A percentile compares a stretch with the other conserved stretches of the same genome.
These are phyloP conservation scores for Drosophila nigricruria DNA, from an alignment of 2,888 invertebrate species.

Conservation along the genomic window DNA sequence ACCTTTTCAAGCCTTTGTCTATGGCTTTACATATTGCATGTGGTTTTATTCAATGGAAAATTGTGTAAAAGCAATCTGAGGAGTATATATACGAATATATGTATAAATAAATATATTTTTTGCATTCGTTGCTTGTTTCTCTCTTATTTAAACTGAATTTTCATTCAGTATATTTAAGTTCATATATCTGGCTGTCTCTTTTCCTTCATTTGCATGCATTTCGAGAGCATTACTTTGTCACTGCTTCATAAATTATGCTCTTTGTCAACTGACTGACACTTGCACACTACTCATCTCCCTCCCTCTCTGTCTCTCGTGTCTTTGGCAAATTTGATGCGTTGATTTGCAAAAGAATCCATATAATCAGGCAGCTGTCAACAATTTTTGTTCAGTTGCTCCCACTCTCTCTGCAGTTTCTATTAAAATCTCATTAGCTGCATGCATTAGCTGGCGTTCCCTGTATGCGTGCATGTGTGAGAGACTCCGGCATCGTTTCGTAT, in stretches of 20 bases:
- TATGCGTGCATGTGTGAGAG: slow-evolving; percentile 11
- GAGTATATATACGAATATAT: not conserved
- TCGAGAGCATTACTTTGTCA: slow-evolving; percentile 30
- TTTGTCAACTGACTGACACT: slow-evolving; percentile 34
- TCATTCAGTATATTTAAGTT: not conserved
- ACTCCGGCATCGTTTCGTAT: slow-evolving; percentile 19
- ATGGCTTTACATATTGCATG: not conserved
- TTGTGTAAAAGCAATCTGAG: not conserved
- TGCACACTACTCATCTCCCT: not conserved
- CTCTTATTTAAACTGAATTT: not conserved
- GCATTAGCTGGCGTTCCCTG: slow-evolving; percentile 5
- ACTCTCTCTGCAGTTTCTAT: slow-evolving; percentile 44
- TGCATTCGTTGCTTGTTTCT: not conserved
- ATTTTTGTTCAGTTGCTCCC: slow-evolving; percentile 30
- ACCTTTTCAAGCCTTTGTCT: not conserved
- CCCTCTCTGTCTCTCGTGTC: not conserved
- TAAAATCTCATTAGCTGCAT: slow-evolving; percentile 64
- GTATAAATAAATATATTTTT: too few species aligned
- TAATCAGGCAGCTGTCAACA: slow-evolving; percentile 66
- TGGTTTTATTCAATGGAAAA: not conserved
- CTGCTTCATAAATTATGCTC: slow-evolving; percentile 56
- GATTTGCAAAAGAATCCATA: slow-evolving; percentile 44
- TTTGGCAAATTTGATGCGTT: slow-evolving; percentile 10
- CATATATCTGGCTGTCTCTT: slow-evolving; percentile 5
- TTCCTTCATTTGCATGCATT: slow-evolving; percentile 57